These are phyloP conservation scores for Eupithecia vulgata DNA, from an alignment of 2,888 invertebrate species.

Conservation along the genomic window DNA sequence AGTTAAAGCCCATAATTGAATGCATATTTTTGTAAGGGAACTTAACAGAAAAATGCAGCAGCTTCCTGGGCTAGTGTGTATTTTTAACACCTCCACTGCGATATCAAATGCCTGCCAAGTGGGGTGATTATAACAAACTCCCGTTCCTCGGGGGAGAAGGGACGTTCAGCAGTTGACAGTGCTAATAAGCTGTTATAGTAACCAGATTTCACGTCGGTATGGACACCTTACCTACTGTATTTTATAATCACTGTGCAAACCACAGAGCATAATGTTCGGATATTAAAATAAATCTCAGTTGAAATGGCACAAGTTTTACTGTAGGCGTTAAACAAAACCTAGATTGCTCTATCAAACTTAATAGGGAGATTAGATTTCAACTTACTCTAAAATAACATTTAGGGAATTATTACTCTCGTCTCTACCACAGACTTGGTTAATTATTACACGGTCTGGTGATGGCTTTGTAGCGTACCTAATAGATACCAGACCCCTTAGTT, in stretches of 20 bases:
- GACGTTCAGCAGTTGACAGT: too few species aligned
- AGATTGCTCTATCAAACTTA: slow-evolving; percentile 31
- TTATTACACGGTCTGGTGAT: slow-evolving; percentile 1
- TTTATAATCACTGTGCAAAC: background rate
- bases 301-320: slow-evolving; percentile 33
- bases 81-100: too few species aligned
- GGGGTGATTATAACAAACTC: too few species aligned
- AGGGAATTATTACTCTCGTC: background rate
- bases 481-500: background rate
- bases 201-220: background rate
- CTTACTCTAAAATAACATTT: slow-evolving; percentile 15
- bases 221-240: background rate
- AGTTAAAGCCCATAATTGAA: too few species aligned
- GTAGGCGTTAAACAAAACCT: slow-evolving; percentile 29
- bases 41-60: too few species aligned
- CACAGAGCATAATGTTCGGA: slow-evolving; percentile 10
- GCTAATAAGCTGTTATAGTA: background rate
- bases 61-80: too few species aligned
- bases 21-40: too few species aligned
- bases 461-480: background rate
- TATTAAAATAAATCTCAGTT: slow-evolving; percentile 26
- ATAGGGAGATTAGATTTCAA: slow-evolving; percentile 29
- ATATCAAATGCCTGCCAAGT: too few species aligned
- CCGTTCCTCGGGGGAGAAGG: too few species aligned
- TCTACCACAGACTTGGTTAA: background rate